phyloP scores from a whole-genome alignment of 1,140 invertebrate species.

The Marisa cornuarietis region DNA sequence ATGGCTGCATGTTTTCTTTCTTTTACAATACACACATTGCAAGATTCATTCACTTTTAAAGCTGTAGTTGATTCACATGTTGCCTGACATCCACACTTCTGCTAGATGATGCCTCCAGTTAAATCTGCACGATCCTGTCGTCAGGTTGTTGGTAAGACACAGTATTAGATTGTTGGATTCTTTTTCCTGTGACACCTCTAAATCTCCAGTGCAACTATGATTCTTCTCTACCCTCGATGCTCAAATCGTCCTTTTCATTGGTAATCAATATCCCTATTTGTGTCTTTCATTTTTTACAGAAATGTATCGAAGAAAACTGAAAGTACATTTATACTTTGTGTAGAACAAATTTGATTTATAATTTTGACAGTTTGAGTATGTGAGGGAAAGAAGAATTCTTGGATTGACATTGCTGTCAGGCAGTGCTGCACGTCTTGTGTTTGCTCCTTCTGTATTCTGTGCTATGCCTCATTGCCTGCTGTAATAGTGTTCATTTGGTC shows the following conservation, averaged over 20 bases:
- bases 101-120: slow-evolving; percentile 18
- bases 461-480: no score
- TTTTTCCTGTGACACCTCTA: background rate
- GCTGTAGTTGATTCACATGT: background rate
- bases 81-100: background rate
- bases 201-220: background rate
- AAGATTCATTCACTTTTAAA: background rate
- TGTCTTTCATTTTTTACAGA: no score
- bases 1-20: background rate
- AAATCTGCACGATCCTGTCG: slow-evolving; percentile 23
- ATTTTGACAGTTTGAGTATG: background rate
- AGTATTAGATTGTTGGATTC: background rate
- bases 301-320: background rate
- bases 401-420: no score
- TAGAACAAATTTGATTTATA: slow-evolving; percentile 1
- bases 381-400: no score
- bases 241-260: background rate
- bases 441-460: no score
- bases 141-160: slow-evolving; percentile 28
- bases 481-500: no score
- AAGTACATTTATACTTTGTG: background rate
- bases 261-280: background rate
- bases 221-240: background rate
- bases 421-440: no score
- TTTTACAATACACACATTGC: background rate